Conservation (phyloP, 2,113 vertebrate genomes). For the Bufo gargarizans region DNA sequence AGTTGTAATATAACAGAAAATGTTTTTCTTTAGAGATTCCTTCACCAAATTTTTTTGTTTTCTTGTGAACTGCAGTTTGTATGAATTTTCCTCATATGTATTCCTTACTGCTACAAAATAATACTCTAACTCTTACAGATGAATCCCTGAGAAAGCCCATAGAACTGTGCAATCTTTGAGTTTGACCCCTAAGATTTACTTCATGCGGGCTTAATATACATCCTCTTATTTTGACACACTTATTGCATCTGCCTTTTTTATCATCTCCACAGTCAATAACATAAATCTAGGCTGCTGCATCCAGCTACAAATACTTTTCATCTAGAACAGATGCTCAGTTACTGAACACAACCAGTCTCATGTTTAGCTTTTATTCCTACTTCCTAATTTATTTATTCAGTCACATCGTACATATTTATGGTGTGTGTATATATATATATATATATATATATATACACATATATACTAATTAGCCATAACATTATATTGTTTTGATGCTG, state of each 20-base stretch:
- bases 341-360: neutral
- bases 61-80: neutral
- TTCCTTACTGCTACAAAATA: neutral
- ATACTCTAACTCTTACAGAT: conserved; percentile 2
- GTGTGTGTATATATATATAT: too few relatives aligned
- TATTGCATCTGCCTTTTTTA: conserved; percentile 33
- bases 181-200: conserved; percentile 39
- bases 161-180: conserved; percentile 30
- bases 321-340: conserved; percentile 21
- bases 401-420: neutral
- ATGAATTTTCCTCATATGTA: neutral
- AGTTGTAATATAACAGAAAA: neutral
- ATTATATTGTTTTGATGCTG: too few relatives aligned
- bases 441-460: too few relatives aligned
- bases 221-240: conserved; percentile 39
- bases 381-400: neutral
- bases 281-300: conserved; percentile 28
- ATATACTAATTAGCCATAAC: too few relatives aligned
- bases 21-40: neutral
- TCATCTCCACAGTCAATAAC: conserved; percentile 37
- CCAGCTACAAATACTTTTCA: conserved; percentile 38
- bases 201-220: conserved; percentile 34
- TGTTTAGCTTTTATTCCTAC: neutral
- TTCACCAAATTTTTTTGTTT: neutral
- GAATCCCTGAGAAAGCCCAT: neutral